Conservation (phyloP, 1,140 invertebrate genomes). For the Lordiphosa stackelbergi region DNA sequence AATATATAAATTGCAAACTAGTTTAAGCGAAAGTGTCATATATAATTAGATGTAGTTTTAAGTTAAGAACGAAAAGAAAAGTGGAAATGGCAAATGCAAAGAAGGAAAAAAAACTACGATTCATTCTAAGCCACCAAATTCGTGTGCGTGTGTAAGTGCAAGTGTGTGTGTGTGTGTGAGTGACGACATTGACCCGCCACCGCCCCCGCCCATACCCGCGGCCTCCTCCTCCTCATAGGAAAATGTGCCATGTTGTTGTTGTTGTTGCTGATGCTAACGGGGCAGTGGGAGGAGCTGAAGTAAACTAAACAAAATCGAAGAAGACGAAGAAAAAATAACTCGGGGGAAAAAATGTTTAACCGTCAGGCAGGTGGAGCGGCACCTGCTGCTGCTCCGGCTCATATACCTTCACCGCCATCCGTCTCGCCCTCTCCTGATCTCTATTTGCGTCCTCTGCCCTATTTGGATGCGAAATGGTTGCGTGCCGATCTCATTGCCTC, state of each 20-base stretch:
- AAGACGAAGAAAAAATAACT: not conserved
- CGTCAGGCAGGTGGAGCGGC: slow-evolving; percentile 21
- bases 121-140: slow-evolving; percentile 46
- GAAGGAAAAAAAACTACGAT: slow-evolving; percentile 42
- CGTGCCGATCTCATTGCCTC: slow-evolving; percentile 73
- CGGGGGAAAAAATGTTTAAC: slow-evolving; percentile 37
- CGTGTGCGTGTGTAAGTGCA: slow-evolving; percentile 25
- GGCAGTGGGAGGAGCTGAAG: slow-evolving; percentile 1
- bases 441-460: slow-evolving; percentile 69
- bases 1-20: too few species aligned
- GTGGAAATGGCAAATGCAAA: slow-evolving; percentile 14
- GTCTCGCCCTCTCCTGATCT: slow-evolving; percentile 43
- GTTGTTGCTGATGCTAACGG: slow-evolving; percentile 9
- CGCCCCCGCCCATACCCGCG: slow-evolving; percentile 9
- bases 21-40: not conserved
- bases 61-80: slow-evolving; percentile 9
- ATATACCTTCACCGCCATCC: slow-evolving; percentile 1
- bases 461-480: slow-evolving; percentile 72
- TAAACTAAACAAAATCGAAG: slow-evolving; percentile 12
- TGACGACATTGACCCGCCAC: slow-evolving; percentile 62
- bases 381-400: not conserved
- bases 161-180: slow-evolving; percentile 30
- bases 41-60: not conserved
- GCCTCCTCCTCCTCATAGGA: slow-evolving; percentile 6
- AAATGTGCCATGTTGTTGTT: slow-evolving; percentile 37